Percentiles rank a stretch among this genome's conserved stretches.
Evolutionary conservation across 2,797 vertebrate genomes (phyloP).

Genomic region (Oophaga sylvatica): DNA sequence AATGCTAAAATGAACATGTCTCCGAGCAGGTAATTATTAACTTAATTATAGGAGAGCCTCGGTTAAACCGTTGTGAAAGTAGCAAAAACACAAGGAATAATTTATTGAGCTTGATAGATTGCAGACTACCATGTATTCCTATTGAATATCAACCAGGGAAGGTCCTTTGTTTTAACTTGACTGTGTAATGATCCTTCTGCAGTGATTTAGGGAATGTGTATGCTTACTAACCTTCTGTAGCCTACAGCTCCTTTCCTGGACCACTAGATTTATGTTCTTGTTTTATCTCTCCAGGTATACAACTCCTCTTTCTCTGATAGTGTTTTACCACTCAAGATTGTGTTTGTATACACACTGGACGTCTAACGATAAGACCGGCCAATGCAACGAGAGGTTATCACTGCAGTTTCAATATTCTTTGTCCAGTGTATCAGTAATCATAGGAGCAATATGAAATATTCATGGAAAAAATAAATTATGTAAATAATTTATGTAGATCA

Average conservation of each 20-base stretch:
- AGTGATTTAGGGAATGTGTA: conserved; percentile 50
- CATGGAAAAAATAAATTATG: not conserved
- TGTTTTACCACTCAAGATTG: conserved; percentile 17
- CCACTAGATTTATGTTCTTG: conserved; percentile 18
- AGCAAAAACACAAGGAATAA: conserved; percentile 43
- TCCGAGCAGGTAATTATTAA: conserved; percentile 19
- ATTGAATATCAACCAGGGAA: conserved; percentile 39
- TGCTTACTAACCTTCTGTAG: conserved; percentile 43
- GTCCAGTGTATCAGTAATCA: not conserved
- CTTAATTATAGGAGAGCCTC: conserved; percentile 24
- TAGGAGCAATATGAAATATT: not conserved
- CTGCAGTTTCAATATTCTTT: not conserved
- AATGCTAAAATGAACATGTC: conserved; percentile 1
- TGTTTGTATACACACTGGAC: not conserved
- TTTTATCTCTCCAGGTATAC: conserved; percentile 41
- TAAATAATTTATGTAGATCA: not conserved
- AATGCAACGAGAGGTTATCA: not conserved
- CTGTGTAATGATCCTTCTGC: conserved; percentile 46
- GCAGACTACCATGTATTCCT: conserved; percentile 26
- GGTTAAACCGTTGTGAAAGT: conserved; percentile 20
- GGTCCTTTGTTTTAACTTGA: conserved; percentile 31
- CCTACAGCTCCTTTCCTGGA: conserved; percentile 20
- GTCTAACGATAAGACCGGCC: not conserved
- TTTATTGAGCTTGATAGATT: conserved; percentile 49
- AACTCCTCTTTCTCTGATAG: conserved; percentile 7